Evolutionary conservation across 2,113 vertebrate species (phyloP).

Genomic region (Myodes glareolus): DNA sequence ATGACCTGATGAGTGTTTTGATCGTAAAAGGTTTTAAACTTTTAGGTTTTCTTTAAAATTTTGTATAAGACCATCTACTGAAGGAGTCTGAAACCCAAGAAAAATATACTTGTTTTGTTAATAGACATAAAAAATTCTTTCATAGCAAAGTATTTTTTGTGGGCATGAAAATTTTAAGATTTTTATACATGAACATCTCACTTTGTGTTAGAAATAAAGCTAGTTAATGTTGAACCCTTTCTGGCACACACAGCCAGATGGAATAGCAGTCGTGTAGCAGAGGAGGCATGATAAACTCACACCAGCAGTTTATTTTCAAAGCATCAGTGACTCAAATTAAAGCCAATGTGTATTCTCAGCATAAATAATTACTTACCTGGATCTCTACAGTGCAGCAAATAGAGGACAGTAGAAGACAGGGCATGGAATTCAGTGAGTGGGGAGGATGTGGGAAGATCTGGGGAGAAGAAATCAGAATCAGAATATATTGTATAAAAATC

Average conservation of each 20-base stretch:
- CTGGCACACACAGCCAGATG: background rate
- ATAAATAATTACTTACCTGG: background rate
- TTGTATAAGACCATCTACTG: background rate
- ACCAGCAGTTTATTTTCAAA: background rate
- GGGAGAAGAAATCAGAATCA: background rate
- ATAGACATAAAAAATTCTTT: conserved; percentile 22
- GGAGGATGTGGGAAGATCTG: background rate
- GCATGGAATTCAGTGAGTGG: no score
- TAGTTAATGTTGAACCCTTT: conserved; percentile 41
- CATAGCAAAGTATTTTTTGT: conserved; percentile 33
- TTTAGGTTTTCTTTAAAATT: background rate
- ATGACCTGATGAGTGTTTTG: conserved; percentile 57
- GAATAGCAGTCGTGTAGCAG: background rate
- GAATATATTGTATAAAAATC: background rate
- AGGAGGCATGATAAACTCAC: background rate
- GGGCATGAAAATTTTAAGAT: conserved; percentile 15
- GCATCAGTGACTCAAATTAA: conserved; percentile 19
- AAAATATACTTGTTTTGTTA: conserved; percentile 55
- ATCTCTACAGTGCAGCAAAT: background rate
- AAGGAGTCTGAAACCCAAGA: background rate
- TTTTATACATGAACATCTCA: background rate
- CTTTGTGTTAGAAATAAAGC: conserved; percentile 11
- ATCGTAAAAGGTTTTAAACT: conserved; percentile 21
- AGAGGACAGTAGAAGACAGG: background rate
- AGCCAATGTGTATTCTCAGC: background rate